A percentile compares a stretch with the other conserved stretches of the same genome.
phyloP scores from a whole-genome alignment of 2,797 vertebrate species.

The Pseudocheirus occidentalis region DNA sequence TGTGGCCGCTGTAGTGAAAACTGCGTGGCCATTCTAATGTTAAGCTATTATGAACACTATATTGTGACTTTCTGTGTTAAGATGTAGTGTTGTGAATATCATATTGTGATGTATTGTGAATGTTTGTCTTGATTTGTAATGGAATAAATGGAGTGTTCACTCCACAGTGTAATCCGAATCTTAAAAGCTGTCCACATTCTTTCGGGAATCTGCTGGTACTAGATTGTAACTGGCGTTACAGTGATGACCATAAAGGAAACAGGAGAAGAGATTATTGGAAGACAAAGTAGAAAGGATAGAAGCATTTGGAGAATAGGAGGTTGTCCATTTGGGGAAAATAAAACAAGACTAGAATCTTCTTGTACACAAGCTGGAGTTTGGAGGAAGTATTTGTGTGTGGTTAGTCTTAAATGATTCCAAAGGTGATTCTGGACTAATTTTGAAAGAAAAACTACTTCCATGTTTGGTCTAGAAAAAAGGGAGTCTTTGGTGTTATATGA shows the following conservation, averaged over 20 bases:
- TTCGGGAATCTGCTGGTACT: too few species aligned
- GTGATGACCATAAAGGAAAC: not conserved
- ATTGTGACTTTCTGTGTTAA: too few species aligned
- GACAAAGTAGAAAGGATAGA: not conserved
- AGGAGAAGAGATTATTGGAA: not conserved
- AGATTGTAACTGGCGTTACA: too few species aligned
- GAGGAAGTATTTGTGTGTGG: not conserved
- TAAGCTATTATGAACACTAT: too few species aligned
- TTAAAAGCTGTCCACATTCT: too few species aligned
- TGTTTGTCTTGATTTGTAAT: too few species aligned
- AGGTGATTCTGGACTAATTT: not conserved
- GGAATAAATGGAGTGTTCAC: too few species aligned
- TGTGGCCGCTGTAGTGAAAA: too few species aligned
- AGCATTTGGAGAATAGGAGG: not conserved
- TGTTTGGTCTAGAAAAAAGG: not conserved
- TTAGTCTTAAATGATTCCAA: not conserved
- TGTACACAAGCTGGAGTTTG: not conserved
- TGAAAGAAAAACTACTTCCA: not conserved
- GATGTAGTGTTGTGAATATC: too few species aligned
- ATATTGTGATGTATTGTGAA: too few species aligned
- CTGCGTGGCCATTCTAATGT: too few species aligned
- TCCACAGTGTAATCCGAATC: too few species aligned
- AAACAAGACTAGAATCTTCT: not conserved
- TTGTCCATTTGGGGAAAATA: not conserved
- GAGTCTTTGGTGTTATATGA: not conserved